Conservation (phyloP, 2,797 vertebrate species). For the Hozukius guyotensis region DNA sequence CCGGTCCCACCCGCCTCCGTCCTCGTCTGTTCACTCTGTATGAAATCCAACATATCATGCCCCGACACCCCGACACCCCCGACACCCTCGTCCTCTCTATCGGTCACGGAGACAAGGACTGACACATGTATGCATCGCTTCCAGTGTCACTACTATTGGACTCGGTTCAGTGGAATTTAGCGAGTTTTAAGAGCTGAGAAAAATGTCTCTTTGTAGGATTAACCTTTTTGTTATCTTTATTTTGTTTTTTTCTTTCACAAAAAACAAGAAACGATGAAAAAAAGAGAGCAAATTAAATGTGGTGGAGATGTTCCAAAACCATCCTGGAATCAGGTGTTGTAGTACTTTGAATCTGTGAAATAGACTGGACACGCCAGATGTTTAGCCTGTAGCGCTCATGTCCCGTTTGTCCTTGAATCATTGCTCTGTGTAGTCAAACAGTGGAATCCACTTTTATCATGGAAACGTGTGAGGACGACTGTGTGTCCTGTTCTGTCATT, state of each 20-base stretch:
- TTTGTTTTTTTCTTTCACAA: constrained; percentile 71
- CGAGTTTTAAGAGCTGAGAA: constrained; percentile 58
- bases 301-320: constrained; percentile 70
- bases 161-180: constrained; percentile 57
- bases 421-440: constrained; percentile 52
- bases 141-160: constrained; percentile 64
- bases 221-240: constrained; percentile 61
- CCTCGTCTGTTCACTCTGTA: constrained; percentile 24
- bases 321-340: constrained; percentile 59
- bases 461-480: constrained; percentile 54
- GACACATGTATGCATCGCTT: constrained; percentile 75
- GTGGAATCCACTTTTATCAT: constrained; percentile 51
- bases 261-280: constrained; percentile 59
- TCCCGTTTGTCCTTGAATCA: constrained; percentile 32
- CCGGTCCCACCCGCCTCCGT: constrained; percentile 5
- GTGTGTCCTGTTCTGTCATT: constrained; percentile 48
- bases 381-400: constrained; percentile 3
- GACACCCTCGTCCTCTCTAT: constrained; percentile 21
- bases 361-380: constrained; percentile 31
- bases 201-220: constrained; percentile 77
- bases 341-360: constrained; percentile 43
- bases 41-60: constrained; percentile 64
- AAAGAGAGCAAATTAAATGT: constrained; percentile 79
- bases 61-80: not conserved
- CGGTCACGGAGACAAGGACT: constrained; percentile 63